Evolutionary conservation across 2,113 vertebrate genomes (phyloP), one percentile per base, ranked within the genome.

Genomic region (Xyliphius kryptos): DNA sequence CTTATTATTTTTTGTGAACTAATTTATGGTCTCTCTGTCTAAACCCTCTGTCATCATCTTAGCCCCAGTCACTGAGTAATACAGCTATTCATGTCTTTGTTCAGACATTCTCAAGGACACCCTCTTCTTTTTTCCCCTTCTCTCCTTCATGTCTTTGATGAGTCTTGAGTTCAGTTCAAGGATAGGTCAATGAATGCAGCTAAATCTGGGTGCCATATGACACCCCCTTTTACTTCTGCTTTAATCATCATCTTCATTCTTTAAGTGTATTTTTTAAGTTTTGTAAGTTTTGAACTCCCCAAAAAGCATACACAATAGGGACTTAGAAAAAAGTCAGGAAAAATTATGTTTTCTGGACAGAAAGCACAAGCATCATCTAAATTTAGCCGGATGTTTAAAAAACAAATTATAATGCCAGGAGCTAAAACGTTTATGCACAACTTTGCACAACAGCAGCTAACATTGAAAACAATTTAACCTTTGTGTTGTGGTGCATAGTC

Each of bases 141-240:
- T 52, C 54, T 72, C 40, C 66, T 44, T 15, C 41, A 51, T 47
- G 21, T 47, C 55, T 58, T 50, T 52, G 37, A 58, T 52, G 48
- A 67, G 49, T 36, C 55, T 32, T 14, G 54, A 62, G 73, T 69
- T 37, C 73, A 78, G 81, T 73, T 83, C 79, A 82, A 64, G 71
- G 74, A 71, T 37, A 2, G 72, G 73, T 48, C 76, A 79, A 74
- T 70, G 11, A 55, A 21, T 46, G 74, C 54, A 53, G 12, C 47
- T 37, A 16, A 50, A 64, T 48, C 58, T 85, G 85, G 59, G 26
- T 49, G 64, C 80, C 83, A 85, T 78, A 83, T 83, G 81, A 83
- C 73, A 67, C 55, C 20, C 38, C 1, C 13, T 56, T 48, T 51
- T 58, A 58, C 44, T 51, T 66, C 47, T 58, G n/a, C 15, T 51